Evolutionary conservation across 1,140 invertebrate genomes (phyloP), one percentile per base, ranked within the genome.

Genomic region (Formica exsecta): DNA sequence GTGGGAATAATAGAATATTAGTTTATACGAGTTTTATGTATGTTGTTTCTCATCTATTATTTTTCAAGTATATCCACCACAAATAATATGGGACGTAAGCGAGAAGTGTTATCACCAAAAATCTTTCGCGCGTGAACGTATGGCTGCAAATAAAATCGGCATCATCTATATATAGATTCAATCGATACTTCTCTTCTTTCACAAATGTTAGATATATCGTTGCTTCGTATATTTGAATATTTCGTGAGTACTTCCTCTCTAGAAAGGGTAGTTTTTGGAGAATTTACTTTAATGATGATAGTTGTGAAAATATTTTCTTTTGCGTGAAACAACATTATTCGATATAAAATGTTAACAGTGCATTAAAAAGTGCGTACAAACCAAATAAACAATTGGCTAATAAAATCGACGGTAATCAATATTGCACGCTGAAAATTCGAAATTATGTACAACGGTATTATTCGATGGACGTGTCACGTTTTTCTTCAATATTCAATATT

Each of bases 41-140:
- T 62, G 38, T 83, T 74, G 73, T 83, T 83, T 73, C 61, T 73
- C 54, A 81, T 81, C 66, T 57, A 4, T 61, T 61, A 73, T 73
- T 74, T 61, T 61, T 25, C 68, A 61, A 73, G 38, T 61, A n/a
- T 16, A 38, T 11, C 13, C n/a, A 19, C 7, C 3, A 51, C 16
- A 61, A 41, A 59, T 48, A 59, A 62, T 22, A 57, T 25, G 6
- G 38, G 13, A 29, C n/a, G 38, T 32, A 54, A 41, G 25, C 54
- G 13, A 13, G 13, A 13, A 32, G 13, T 44, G 54, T 73, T 83
- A 83, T 83, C 61, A 74, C 74, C 54, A 48, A 13, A 61, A 29
- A 73, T 38, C 19, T 48, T 44, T 9, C 36, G 57, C n/a, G 38
- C 66, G 48, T 73, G 38, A 81, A 73, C 61, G 41, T 61, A 54